Conservation (phyloP, 2,888 invertebrate species). For the Tromatobia lineatoria region DNA sequence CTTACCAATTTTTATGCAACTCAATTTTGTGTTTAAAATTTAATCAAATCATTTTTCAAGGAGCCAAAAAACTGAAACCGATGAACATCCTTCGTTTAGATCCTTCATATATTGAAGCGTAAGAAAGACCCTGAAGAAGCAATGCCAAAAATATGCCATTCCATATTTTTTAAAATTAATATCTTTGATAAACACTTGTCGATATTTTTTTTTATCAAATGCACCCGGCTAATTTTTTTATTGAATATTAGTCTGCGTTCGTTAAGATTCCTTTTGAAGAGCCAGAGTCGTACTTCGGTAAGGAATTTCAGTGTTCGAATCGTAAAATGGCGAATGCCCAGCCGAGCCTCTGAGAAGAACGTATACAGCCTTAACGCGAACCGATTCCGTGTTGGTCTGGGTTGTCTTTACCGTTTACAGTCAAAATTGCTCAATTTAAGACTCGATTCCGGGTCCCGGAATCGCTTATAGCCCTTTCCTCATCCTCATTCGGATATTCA, state of each 20-base stretch:
- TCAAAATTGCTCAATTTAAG: constrained; percentile 65
- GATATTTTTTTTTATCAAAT: not conserved
- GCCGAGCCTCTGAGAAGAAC: constrained; percentile 5
- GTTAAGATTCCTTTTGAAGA: not conserved
- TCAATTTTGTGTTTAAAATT: not conserved
- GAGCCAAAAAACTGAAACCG: too few species aligned
- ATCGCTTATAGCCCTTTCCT: constrained; percentile 51
- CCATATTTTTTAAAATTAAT: not conserved
- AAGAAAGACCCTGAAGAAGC: too few species aligned
- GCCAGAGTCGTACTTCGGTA: not conserved
- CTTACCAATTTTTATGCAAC: not conserved
- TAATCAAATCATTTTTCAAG: not conserved
- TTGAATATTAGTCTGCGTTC: not conserved
- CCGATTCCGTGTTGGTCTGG: constrained; percentile 39
- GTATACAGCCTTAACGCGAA: constrained; percentile 39
- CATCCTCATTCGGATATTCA: constrained; percentile 50
- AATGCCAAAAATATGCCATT: too few species aligned
- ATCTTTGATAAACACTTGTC: not conserved
- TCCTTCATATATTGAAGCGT: too few species aligned
- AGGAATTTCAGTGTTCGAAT: not conserved
- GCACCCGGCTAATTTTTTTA: not conserved
- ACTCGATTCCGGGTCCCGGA: constrained; percentile 46
- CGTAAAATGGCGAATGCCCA: constrained; percentile 12
- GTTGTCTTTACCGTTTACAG: constrained; percentile 42
- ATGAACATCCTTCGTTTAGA: too few species aligned